Conservation (phyloP, 1,140 invertebrate species). For the Bactericera cockerelli region DNA sequence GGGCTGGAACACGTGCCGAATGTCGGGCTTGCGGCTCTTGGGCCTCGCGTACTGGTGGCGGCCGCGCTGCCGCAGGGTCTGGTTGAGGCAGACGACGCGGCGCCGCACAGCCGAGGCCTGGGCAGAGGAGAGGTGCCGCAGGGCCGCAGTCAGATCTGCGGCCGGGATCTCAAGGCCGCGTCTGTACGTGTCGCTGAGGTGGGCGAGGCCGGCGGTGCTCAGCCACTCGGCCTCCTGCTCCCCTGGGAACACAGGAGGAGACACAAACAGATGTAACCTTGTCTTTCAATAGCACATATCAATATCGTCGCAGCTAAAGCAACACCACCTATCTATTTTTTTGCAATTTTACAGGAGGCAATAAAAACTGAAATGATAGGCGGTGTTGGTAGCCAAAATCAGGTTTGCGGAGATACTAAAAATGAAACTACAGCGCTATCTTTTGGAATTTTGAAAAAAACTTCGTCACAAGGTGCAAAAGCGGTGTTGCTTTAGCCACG, state of each 20-base stretch:
- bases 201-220: conserved; percentile 37
- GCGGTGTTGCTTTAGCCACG: too few species aligned
- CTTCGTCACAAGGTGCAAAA: too few species aligned
- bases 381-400: too few species aligned
- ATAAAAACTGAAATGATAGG: too few species aligned
- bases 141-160: conserved; percentile 37
- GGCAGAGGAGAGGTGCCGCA: conserved; percentile 37
- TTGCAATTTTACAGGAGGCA: too few species aligned
- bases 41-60: conserved; percentile 38
- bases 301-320: too few species aligned
- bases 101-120: conserved; percentile 62
- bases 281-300: too few species aligned
- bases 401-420: too few species aligned
- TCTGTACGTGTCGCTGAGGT: conserved; percentile 38
- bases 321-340: too few species aligned
- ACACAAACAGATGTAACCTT: too few species aligned
- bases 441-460: too few species aligned
- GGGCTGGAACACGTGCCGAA: conserved; percentile 59
- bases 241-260: conserved; percentile 23
- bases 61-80: conserved; percentile 50
- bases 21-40: conserved; percentile 49
- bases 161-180: conserved; percentile 41
- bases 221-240: conserved; percentile 43
- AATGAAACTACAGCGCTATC: too few species aligned
- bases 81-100: conserved; percentile 58